Base-by-base conservation (phyloP, 2,888 invertebrate species). In the Stenotaenia linearis region DNA sequence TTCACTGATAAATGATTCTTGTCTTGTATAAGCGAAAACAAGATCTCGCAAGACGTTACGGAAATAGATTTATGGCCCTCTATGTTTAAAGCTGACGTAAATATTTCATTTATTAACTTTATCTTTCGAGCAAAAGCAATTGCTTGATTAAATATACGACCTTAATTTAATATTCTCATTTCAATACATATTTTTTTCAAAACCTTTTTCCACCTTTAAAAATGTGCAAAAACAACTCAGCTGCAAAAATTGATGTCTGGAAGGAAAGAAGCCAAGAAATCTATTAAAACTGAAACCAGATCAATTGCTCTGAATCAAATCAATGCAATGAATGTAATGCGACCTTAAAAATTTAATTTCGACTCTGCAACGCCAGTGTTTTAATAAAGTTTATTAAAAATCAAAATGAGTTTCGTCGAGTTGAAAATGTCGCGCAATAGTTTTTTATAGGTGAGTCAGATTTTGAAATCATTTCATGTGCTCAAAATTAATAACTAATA, bases 301-400 rank as follows among this genome's bases (percentile, higher is more conserved):
- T 18, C 0, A 32, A 32, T 69, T 7, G 25, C 28, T 69, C 6
- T 25, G 28, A 23, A 9, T 45, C 6, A 45, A 61, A 61, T 61
- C 61, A 25, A 61, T 61, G 6, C 9, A 61, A 61, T 45, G 45
- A 45, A 45, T 45, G n/a, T n/a, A 25, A 61, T 23, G 7, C 12
- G 15, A 61, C 45, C n/a, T 12, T 45, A 45, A 45, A 45, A 18
- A 45, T 45, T 45, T 18, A 45, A 45, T 45, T 45, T 32, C 32
- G 15, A n/a, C n/a, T n/a, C n/a, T 45, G n/a, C 18, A 25, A 25
- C 25, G 6, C 25, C 12, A 28, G 12, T 3, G 7, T 1, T 69
- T 69, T 69, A 69, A 69, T 69, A 28, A 50, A 50, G 50, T 50
- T 50, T 50, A 50, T 50, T 50, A 50, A 50, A 50, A 50, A 50